phyloP scores from a whole-genome alignment of 2,797 vertebrate species.

The Leucoraja ocellata region DNA sequence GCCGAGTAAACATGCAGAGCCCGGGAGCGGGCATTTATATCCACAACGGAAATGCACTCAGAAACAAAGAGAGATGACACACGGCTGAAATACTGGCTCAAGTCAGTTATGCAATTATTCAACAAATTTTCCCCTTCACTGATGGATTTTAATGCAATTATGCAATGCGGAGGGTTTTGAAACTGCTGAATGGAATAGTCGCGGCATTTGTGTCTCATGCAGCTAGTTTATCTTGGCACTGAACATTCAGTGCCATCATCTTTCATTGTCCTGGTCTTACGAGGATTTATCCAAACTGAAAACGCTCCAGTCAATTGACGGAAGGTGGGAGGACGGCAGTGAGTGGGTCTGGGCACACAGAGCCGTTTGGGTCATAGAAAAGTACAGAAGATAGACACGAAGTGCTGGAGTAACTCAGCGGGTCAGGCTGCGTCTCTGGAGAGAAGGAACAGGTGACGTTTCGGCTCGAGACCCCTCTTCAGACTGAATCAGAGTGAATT shows the following conservation, averaged over 20 bases:
- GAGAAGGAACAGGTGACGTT: too few relatives aligned
- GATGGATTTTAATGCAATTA: background rate
- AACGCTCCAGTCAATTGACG: background rate
- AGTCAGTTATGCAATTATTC: constrained; percentile 7
- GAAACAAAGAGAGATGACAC: background rate
- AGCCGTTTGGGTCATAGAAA: background rate
- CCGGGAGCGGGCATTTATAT: background rate
- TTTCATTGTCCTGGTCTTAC: background rate
- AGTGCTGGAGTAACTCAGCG: background rate
- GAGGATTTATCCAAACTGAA: background rate
- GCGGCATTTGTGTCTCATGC: background rate
- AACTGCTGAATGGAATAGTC: constrained; percentile 15
- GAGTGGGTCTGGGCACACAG: background rate
- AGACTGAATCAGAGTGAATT: too few relatives aligned
- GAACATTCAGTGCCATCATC: background rate
- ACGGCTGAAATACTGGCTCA: background rate
- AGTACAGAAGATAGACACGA: background rate
- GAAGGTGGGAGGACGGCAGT: background rate
- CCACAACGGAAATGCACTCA: background rate
- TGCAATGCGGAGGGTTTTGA: background rate
- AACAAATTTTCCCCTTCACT: constrained; percentile 20
- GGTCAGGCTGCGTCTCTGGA: too few relatives aligned
- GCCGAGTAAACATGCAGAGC: background rate
- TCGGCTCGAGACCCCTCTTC: too few relatives aligned
- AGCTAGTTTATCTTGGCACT: background rate